These are phyloP conservation scores for Hippocampus comes DNA, from an alignment of 2,113 vertebrate genomes.

Conservation along the genomic window DNA sequence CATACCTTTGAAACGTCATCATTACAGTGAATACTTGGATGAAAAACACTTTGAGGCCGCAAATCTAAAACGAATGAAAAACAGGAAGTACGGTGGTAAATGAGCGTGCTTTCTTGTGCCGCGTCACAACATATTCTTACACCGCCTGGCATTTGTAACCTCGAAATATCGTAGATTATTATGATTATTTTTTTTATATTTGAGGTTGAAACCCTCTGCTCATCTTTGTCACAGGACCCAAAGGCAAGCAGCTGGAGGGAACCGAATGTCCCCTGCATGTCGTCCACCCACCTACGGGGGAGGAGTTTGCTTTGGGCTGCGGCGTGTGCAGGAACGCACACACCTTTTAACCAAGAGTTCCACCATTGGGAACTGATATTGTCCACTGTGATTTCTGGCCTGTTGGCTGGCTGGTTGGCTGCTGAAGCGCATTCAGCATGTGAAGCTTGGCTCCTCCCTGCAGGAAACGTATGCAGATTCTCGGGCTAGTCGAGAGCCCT, in stretches of 20 bases:
- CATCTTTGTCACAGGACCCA: constrained; percentile 80
- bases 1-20: too few relatives aligned
- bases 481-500: constrained; percentile 44
- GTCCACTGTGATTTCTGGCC: constrained; percentile 67
- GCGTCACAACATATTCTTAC: too few relatives aligned
- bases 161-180: too few relatives aligned
- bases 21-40: too few relatives aligned
- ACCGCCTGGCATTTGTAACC: too few relatives aligned
- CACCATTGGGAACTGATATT: constrained; percentile 50
- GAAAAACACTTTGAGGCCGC: too few relatives aligned
- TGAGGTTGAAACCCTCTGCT: not conserved
- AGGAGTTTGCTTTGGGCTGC: constrained; percentile 97
- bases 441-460: constrained; percentile 44
- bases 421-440: constrained; percentile 44
- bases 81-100: too few relatives aligned
- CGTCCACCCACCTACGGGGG: constrained; percentile 94
- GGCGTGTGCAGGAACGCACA: constrained; percentile 99
- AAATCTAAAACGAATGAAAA: too few relatives aligned
- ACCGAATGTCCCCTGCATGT: constrained; percentile 97
- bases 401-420: constrained; percentile 5
- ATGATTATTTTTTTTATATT: not conserved
- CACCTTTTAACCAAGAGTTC: constrained; percentile 83
- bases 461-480: constrained; percentile 46
- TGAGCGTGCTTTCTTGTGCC: too few relatives aligned
- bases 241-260: constrained; percentile 97